Base-by-base conservation (phyloP, 2,797 vertebrate genomes). In the Siniperca obscura region DNA sequence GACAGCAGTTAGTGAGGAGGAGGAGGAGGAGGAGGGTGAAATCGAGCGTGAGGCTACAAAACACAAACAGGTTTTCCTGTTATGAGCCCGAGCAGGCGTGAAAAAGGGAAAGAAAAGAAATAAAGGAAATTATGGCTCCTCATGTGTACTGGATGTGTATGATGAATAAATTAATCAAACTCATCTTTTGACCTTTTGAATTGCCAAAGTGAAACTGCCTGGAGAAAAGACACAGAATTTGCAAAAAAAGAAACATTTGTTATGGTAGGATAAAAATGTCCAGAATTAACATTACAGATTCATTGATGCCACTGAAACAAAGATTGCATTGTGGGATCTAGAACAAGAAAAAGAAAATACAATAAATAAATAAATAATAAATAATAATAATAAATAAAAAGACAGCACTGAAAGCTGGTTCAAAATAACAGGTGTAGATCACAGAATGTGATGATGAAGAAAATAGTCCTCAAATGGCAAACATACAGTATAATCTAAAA, bases 21-120 rank as follows among this genome's bases (percentile, higher is more conserved):
- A 87, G 78, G 80, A 84, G 68, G 75, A 66, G 81, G 82, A 77
- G 71, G 83, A 84, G 86, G 82, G 80, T 86, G 82, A 94, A 93
- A 92, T 93, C 76, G 78, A 93, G 91, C 91, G 81, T 86, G 87
- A 89, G 76, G 89, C 78, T 84, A 92, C 83, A 89, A 89, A 89
- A 89, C 87, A 90, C 87, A 92, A 92, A 89, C 90, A 90, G 89
- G 81, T 90, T 91, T 90, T 86, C 70, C 85, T 88, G 80, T 93
- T 91, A 90, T 89, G 86, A 90, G 85, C 76, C 44, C 44, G 77
- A 86, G 81, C 89, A 84, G 78, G 82, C 85, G 68, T 90, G 87
- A 86, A 92, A 85, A 86, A 76, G 14, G 57, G 34, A 9, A 40
- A 55, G 11, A 3, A 74, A 68, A 48, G 0, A 11, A 48, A 46